These are phyloP conservation scores for Bhutanitis thaidina DNA, from an alignment of 2,888 invertebrate species.

Conservation along the genomic window DNA sequence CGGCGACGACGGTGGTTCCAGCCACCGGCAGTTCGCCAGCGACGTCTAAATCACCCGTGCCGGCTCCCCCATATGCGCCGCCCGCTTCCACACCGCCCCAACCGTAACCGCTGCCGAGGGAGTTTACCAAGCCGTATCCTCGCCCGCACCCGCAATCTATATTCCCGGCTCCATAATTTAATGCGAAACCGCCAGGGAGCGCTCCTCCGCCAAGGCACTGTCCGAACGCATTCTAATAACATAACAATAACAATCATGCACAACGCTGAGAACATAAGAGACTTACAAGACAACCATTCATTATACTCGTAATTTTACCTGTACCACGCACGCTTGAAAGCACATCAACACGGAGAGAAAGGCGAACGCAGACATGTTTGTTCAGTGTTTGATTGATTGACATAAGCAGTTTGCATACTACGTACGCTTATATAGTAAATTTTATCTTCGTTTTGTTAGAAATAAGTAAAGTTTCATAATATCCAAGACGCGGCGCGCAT, in stretches of 20 bases:
- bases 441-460: background rate
- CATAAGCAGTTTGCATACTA: background rate
- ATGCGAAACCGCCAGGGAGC: background rate
- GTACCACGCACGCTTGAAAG: background rate
- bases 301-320: background rate
- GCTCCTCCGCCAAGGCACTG: background rate
- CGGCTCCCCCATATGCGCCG: constrained; percentile 11
- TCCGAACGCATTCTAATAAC: too few species aligned
- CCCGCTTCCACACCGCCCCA: background rate
- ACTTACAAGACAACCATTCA: too few species aligned
- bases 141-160: too few species aligned
- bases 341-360: background rate
- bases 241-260: too few species aligned
- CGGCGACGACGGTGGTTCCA: constrained; percentile 5
- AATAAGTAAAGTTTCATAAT: background rate
- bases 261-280: too few species aligned
- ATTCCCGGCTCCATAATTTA: background rate
- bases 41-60: constrained; percentile 10
- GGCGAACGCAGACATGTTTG: background rate
- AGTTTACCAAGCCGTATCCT: too few species aligned
- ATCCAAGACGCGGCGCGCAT: background rate
- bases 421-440: background rate
- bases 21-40: constrained; percentile 17
- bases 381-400: background rate
- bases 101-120: constrained; percentile 1